These are phyloP conservation scores for Neodontobutis hainanensis DNA, from an alignment of 2,113 vertebrate species.

Conservation along the genomic window DNA sequence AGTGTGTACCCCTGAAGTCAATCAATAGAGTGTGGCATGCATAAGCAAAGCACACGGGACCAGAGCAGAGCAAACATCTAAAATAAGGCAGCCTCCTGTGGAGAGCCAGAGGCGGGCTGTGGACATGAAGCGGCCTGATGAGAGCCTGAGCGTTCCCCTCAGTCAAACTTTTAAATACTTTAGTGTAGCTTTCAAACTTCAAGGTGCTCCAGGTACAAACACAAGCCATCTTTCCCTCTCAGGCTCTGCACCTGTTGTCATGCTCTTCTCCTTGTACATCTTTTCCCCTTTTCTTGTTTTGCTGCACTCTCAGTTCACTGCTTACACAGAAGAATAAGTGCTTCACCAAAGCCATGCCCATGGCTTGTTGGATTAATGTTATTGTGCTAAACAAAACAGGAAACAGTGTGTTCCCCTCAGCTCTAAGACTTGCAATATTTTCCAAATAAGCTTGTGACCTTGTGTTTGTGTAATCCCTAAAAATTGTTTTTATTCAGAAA, in stretches of 20 bases:
- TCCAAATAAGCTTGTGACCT: conserved; percentile 2
- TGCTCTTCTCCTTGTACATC: conserved; percentile 11
- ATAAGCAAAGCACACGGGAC: background rate
- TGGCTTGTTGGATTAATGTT: conserved; percentile 48
- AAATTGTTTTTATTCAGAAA: conserved; percentile 7
- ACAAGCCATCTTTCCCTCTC: conserved; percentile 35
- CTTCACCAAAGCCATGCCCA: conserved; percentile 24
- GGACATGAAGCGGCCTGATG: background rate
- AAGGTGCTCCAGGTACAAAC: conserved; percentile 59
- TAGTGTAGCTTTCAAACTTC: conserved; percentile 37
- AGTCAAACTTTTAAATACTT: conserved; percentile 41
- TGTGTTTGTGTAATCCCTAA: conserved; percentile 19
- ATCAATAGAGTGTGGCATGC: conserved; percentile 4
- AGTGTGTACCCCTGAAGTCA: conserved; percentile 13
- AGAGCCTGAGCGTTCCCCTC: conserved; percentile 26
- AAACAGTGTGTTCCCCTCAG: conserved; percentile 11
- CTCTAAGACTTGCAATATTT: conserved; percentile 12
- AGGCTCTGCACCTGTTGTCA: conserved; percentile 12
- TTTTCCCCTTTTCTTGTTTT: background rate
- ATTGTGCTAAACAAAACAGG: conserved; percentile 29
- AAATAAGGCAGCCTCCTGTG: background rate
- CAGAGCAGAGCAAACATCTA: conserved; percentile 13
- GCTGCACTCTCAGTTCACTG: background rate
- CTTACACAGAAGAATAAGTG: conserved; percentile 20
- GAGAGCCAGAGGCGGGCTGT: conserved; percentile 8